These are phyloP conservation scores for Poeciliopsis paucimaculata DNA, from an alignment of 2,797 vertebrate genomes.

Conservation along the genomic window DNA sequence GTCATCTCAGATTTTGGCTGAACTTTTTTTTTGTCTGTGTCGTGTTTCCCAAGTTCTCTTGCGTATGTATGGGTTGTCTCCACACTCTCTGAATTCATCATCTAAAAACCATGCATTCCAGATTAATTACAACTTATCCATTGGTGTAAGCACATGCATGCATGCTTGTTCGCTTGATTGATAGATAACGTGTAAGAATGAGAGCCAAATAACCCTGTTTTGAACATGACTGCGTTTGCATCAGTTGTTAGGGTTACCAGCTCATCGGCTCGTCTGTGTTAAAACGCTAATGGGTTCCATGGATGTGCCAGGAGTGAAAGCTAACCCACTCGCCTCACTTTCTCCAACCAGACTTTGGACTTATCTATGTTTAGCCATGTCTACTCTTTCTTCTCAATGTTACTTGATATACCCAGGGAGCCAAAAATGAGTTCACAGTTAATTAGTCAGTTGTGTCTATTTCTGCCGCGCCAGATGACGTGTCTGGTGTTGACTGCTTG, in stretches of 20 bases:
- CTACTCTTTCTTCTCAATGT: slow-evolving; percentile 63
- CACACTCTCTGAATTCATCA: neutral
- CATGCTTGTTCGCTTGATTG: neutral
- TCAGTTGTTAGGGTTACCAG: neutral
- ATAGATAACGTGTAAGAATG: neutral
- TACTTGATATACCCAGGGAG: slow-evolving; percentile 63
- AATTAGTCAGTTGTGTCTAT: slow-evolving; percentile 74
- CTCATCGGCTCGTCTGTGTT: neutral
- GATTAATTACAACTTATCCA: neutral
- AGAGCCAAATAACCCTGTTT: neutral
- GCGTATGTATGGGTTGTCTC: neutral
- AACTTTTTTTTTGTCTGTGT: neutral
- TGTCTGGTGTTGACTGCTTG: slow-evolving; percentile 60
- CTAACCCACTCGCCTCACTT: slow-evolving; percentile 35
- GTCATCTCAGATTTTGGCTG: neutral
- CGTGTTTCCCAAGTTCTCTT: neutral
- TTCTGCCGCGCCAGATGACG: slow-evolving; percentile 67
- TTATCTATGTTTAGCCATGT: slow-evolving; percentile 70
- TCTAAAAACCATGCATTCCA: neutral
- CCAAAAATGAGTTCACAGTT: slow-evolving; percentile 58
- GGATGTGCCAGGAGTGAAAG: slow-evolving; percentile 31
- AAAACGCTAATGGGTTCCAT: slow-evolving; percentile 17
- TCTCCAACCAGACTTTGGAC: slow-evolving; percentile 9
- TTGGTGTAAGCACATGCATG: too few relatives aligned
- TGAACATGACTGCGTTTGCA: neutral